Percentiles rank a stretch among this genome's conserved stretches.
phyloP scores from a whole-genome alignment of 2,888 invertebrate species.

The Alcis repandata region DNA sequence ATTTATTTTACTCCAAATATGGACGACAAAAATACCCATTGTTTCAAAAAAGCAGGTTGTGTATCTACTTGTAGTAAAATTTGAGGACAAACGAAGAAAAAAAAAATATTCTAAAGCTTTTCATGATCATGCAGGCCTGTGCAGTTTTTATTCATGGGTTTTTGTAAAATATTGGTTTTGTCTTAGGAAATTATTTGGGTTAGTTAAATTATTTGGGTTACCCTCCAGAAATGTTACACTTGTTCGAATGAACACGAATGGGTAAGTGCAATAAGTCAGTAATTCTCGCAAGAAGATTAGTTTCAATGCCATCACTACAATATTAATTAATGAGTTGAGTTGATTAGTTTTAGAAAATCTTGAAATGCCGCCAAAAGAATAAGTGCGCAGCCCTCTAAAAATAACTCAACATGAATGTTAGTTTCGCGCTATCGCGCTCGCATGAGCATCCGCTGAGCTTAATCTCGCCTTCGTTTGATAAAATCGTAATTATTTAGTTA shows the following conservation, averaged over 20 bases:
- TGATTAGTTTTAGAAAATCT: constrained; percentile 57
- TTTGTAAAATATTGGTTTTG: too few relatives aligned
- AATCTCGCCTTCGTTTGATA: constrained; percentile 13
- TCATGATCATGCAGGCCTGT: too few relatives aligned
- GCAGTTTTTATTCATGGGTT: too few relatives aligned
- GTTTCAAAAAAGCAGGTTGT: too few relatives aligned
- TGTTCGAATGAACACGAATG: neutral
- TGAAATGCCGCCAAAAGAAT: constrained; percentile 80
- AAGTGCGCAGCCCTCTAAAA: constrained; percentile 72
- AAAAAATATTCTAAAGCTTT: too few relatives aligned
- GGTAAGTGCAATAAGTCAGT: neutral
- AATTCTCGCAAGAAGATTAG: neutral
- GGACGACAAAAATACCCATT: too few relatives aligned
- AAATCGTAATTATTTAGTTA: constrained; percentile 18
- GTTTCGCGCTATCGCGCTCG: constrained; percentile 67
- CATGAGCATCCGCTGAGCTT: constrained; percentile 44
- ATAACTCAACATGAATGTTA: constrained; percentile 72
- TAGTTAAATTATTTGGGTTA: too few relatives aligned
- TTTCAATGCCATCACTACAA: constrained; percentile 15
- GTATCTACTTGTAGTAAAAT: too few relatives aligned
- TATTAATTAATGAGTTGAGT: constrained; percentile 27
- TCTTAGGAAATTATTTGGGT: too few relatives aligned
- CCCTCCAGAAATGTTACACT: too few relatives aligned
- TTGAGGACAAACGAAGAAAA: too few relatives aligned
- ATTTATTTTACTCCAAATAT: too few relatives aligned